Conservation (phyloP, 2,888 invertebrate genomes). For the Agrochola lota region DNA sequence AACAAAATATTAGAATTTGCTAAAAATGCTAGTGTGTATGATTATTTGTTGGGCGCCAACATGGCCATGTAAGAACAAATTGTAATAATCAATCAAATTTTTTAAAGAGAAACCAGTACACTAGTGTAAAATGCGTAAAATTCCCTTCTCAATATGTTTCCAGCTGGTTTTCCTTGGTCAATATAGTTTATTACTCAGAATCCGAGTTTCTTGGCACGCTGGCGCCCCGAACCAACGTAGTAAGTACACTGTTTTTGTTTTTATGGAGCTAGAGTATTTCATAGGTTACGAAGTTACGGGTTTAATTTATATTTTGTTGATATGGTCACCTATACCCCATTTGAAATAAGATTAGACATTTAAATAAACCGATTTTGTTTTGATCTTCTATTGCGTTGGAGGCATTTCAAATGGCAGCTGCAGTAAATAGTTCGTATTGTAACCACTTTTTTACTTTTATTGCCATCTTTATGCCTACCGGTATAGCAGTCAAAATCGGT, state of each 20-base stretch:
- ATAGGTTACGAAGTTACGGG: not conserved
- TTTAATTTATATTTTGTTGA: slow-evolving; percentile 16
- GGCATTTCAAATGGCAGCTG: too few species aligned
- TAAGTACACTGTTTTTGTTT: slow-evolving; percentile 44
- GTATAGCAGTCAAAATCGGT: too few species aligned
- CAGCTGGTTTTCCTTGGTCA: slow-evolving; percentile 35
- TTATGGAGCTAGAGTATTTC: slow-evolving; percentile 34
- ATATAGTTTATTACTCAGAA: slow-evolving; percentile 63
- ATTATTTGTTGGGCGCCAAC: not conserved
- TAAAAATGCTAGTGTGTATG: too few species aligned
- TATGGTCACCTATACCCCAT: too few species aligned
- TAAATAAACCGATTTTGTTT: too few species aligned
- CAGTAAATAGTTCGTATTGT: too few species aligned
- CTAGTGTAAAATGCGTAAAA: slow-evolving; percentile 10
- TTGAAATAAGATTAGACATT: too few species aligned
- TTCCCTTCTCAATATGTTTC: slow-evolving; percentile 36
- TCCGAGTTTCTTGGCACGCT: slow-evolving; percentile 54
- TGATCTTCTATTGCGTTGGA: too few species aligned
- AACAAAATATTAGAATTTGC: not conserved
- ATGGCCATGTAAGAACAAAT: not conserved
- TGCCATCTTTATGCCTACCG: too few species aligned
- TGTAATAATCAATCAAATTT: not conserved
- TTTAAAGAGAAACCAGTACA: not conserved
- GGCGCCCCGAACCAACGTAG: slow-evolving; percentile 9
- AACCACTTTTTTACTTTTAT: too few species aligned